phyloP scores from a whole-genome alignment of 2,888 invertebrate genomes.

The Leptopilina myrica region DNA sequence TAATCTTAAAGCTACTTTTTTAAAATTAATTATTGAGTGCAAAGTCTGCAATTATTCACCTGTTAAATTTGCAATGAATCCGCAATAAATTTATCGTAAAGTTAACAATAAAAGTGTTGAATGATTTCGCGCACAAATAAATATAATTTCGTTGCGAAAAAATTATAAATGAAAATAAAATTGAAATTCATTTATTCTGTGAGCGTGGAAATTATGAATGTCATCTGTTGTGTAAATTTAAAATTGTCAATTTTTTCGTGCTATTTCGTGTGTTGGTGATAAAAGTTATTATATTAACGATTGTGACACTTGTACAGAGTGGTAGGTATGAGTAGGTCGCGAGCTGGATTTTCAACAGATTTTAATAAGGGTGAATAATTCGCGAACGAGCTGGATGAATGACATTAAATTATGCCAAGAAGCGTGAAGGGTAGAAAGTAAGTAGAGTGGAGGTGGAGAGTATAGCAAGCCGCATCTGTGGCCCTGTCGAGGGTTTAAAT shows the following conservation, averaged over 20 bases:
- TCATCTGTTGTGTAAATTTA: not conserved
- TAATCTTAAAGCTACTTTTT: too few relatives aligned
- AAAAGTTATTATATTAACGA: conserved; percentile 46
- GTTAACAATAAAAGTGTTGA: too few relatives aligned
- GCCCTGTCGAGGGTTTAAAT: conserved; percentile 74
- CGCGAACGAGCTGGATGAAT: conserved; percentile 68
- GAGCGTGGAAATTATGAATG: not conserved
- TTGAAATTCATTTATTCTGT: not conserved
- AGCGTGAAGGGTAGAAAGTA: conserved; percentile 56
- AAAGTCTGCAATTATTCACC: too few relatives aligned
- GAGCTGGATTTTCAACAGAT: conserved; percentile 68
- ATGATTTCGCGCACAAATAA: too few relatives aligned
- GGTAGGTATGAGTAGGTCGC: conserved; percentile 55
- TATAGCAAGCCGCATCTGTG: conserved; percentile 75
- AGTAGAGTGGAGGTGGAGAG: conserved; percentile 56
- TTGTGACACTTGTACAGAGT: conserved; percentile 48
- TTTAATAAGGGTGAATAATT: conserved; percentile 69
- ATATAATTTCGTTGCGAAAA: too few relatives aligned
- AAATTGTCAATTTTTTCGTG: not conserved
- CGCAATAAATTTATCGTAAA: too few relatives aligned
- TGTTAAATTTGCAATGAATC: too few relatives aligned
- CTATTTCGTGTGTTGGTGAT: conserved; percentile 12
- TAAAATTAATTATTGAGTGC: too few relatives aligned
- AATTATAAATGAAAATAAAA: not conserved
- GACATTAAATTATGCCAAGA: conserved; percentile 71